phyloP scores from a whole-genome alignment of 2,113 vertebrate genomes.

The Columba livia region DNA sequence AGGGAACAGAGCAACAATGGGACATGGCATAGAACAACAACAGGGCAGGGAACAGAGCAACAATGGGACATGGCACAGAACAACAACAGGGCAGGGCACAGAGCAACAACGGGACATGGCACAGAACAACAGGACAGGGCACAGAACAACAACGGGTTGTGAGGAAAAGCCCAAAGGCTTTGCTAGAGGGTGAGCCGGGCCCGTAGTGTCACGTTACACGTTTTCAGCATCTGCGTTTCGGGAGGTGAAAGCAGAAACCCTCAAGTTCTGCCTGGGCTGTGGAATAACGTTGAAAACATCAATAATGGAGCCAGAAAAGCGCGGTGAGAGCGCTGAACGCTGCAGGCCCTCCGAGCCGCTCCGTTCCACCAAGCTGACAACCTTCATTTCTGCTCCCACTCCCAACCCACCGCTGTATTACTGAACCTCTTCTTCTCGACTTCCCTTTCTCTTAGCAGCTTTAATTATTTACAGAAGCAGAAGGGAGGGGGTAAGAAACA shows the following conservation, averaged over 20 bases:
- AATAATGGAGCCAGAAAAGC: slow-evolving; percentile 27
- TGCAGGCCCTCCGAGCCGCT: not conserved
- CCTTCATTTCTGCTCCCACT: not conserved
- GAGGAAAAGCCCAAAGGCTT: not conserved
- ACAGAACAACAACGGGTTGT: not conserved
- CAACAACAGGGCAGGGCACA: not conserved
- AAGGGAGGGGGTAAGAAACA: not conserved
- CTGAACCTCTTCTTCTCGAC: not conserved
- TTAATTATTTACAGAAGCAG: slow-evolving; percentile 19
- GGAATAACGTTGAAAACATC: slow-evolving; percentile 20
- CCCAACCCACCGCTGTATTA: not conserved
- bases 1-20: no score
- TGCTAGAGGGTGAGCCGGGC: not conserved
- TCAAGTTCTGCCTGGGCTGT: not conserved
- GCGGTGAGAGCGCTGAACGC: not conserved
- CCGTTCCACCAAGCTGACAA: not conserved
- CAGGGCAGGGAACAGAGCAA: no score
- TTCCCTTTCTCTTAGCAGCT: slow-evolving; percentile 13
- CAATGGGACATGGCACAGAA: no score
- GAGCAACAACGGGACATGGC: no score
- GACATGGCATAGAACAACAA: no score
- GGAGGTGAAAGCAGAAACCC: slow-evolving; percentile 11
- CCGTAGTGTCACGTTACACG: not conserved
- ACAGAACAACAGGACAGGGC: not conserved
- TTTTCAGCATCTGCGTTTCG: not conserved